These are phyloP conservation scores for Leptodactylus fuscus DNA, from an alignment of 2,113 vertebrate genomes.

Conservation along the genomic window DNA sequence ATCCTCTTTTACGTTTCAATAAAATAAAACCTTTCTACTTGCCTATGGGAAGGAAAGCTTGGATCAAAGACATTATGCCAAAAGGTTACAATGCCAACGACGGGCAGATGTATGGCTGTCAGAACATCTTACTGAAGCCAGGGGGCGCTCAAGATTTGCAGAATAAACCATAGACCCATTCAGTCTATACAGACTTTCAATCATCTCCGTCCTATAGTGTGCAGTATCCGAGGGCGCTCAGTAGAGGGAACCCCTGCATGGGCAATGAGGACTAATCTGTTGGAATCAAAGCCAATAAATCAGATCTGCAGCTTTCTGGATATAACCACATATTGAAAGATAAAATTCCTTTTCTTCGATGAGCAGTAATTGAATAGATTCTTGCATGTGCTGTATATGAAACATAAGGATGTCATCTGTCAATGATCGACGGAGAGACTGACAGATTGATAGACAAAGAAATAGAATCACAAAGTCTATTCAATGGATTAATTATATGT, in stretches of 20 bases:
- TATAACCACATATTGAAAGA: conserved; percentile 22
- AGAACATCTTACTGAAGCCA: background rate
- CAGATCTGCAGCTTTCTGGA: background rate
- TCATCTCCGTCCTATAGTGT: background rate
- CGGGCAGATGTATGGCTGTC: background rate
- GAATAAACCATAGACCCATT: background rate
- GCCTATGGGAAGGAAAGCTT: conserved; percentile 15
- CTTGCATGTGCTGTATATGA: background rate
- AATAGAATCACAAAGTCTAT: too few species aligned
- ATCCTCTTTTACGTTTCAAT: conserved; percentile 16
- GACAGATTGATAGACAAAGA: background rate
- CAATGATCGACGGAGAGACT: background rate
- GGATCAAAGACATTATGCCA: conserved; percentile 1
- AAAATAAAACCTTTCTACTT: conserved; percentile 7
- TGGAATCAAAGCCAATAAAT: conserved; percentile 20
- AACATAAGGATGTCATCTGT: background rate
- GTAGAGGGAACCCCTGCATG: conserved; percentile 24
- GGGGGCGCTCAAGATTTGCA: conserved; percentile 15
- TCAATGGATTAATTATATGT: too few species aligned
- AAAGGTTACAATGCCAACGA: background rate
- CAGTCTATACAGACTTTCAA: conserved; percentile 23
- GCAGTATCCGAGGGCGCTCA: conserved; percentile 10
- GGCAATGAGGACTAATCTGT: background rate
- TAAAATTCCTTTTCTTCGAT: conserved; percentile 4
- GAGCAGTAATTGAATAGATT: background rate